These are phyloP conservation scores for Agrochola litura DNA, from an alignment of 2,888 invertebrate genomes.

Conservation along the genomic window DNA sequence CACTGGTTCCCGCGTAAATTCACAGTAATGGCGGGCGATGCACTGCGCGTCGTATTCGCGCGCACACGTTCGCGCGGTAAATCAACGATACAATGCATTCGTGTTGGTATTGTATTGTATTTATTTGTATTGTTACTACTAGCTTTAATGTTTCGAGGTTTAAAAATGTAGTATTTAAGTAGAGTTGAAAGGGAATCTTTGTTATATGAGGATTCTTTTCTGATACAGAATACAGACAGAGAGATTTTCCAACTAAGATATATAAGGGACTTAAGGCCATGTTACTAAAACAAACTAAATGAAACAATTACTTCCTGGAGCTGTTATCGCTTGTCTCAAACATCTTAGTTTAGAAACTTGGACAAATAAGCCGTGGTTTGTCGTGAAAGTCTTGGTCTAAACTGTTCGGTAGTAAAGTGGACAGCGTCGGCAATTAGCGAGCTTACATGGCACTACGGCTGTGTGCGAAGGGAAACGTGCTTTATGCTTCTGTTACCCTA, in stretches of 20 bases:
- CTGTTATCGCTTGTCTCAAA: slow-evolving; percentile 18
- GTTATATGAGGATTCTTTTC: not conserved
- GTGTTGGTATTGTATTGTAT: slow-evolving; percentile 24
- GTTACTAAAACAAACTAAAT: not conserved
- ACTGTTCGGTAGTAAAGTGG: slow-evolving; percentile 4
- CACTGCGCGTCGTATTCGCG: slow-evolving; percentile 21
- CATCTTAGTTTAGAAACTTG: slow-evolving; percentile 37
- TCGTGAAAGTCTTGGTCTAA: slow-evolving; percentile 38
- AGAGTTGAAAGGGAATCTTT: not conserved
- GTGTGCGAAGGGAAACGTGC: slow-evolving; percentile 5
- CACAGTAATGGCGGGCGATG: slow-evolving; percentile 37
- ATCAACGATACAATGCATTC: slow-evolving; percentile 40
- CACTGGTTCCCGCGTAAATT: slow-evolving; percentile 43
- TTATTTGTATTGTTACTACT: slow-evolving; percentile 18
- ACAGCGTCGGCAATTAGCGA: slow-evolving; percentile 48
- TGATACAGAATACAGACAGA: too few species aligned
- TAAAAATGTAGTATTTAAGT: not conserved
- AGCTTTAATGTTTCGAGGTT: not conserved
- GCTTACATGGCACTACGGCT: not conserved
- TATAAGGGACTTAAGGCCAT: too few species aligned
- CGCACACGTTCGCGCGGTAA: slow-evolving; percentile 38
- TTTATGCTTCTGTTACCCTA: slow-evolving; percentile 10
- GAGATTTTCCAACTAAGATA: not conserved
- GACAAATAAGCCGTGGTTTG: slow-evolving; percentile 22
- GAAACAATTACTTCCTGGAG: not conserved